phyloP scores from a whole-genome alignment of 1,140 invertebrate species.

The Elysia chlorotica region DNA sequence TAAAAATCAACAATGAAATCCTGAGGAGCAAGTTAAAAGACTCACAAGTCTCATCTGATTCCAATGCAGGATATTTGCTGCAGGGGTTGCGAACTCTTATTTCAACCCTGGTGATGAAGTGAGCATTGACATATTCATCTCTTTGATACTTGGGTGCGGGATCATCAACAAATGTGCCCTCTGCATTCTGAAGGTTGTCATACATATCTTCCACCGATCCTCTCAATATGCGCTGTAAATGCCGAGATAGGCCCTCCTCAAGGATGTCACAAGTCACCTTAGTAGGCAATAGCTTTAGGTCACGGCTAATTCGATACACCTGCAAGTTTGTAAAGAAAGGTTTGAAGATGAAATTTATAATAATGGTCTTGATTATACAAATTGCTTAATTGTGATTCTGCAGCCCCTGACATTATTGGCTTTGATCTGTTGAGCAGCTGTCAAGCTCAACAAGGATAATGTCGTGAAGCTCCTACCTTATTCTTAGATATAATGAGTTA shows the following conservation, averaged over 20 bases:
- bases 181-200: conserved; percentile 50
- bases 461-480: too few relatives aligned
- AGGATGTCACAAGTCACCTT: conserved; percentile 67
- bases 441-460: too few relatives aligned
- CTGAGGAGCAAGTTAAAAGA: too few relatives aligned
- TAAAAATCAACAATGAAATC: too few relatives aligned
- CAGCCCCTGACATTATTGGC: too few relatives aligned
- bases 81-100: conserved; percentile 50
- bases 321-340: too few relatives aligned
- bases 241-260: conserved; percentile 66
- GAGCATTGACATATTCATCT: conserved; percentile 35
- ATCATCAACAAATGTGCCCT: conserved; percentile 44
- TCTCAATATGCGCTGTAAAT: conserved; percentile 61
- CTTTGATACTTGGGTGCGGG: conserved; percentile 37
- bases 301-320: conserved; percentile 33
- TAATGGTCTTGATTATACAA: too few relatives aligned
- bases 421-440: too few relatives aligned
- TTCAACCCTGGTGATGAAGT: conserved; percentile 34
- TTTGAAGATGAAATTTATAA: too few relatives aligned
- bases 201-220: conserved; percentile 50
- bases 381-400: too few relatives aligned
- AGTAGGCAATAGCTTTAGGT: conserved; percentile 41
- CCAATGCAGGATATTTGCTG: conserved; percentile 39
- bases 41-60: conserved; percentile 59
- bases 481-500: too few relatives aligned